Evolutionary conservation across 1,140 invertebrate genomes (phyloP).

Genomic region (Theocolax elegans): DNA sequence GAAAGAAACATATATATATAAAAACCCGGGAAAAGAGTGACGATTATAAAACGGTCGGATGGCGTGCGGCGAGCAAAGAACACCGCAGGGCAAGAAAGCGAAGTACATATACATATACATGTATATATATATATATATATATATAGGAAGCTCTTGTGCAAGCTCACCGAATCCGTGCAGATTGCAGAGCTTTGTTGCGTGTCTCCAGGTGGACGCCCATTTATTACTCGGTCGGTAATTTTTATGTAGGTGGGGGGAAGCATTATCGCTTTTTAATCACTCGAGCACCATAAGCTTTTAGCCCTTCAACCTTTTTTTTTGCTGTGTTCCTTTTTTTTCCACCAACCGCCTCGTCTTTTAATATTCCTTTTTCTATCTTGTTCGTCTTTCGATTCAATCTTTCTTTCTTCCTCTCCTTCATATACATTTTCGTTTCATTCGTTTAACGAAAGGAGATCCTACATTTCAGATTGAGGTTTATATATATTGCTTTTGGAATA

Average conservation of each 20-base stretch:
- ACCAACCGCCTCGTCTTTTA: too few relatives aligned
- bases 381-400: neutral
- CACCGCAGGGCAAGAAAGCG: too few relatives aligned
- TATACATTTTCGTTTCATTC: too few relatives aligned
- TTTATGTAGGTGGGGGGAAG: constrained; percentile 49
- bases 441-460: neutral
- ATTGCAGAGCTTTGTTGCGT: constrained; percentile 59
- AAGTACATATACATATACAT: too few relatives aligned
- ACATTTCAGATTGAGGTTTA: too few relatives aligned
- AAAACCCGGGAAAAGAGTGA: too few relatives aligned
- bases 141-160: constrained; percentile 32
- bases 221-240: constrained; percentile 55
- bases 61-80: constrained; percentile 51
- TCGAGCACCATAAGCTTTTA: constrained; percentile 24
- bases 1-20: constrained; percentile 36
- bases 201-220: constrained; percentile 54
- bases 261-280: constrained; percentile 58
- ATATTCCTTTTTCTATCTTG: neutral
- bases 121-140: too few relatives aligned
- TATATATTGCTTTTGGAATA: too few relatives aligned
- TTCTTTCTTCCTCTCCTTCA: too few relatives aligned
- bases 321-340: neutral
- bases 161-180: constrained; percentile 42
- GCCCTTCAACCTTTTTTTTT: neutral
- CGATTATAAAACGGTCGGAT: constrained; percentile 44